These are phyloP conservation scores for Cyrtonyx montezumae DNA, from an alignment of 2,113 vertebrate species.

Conservation along the genomic window DNA sequence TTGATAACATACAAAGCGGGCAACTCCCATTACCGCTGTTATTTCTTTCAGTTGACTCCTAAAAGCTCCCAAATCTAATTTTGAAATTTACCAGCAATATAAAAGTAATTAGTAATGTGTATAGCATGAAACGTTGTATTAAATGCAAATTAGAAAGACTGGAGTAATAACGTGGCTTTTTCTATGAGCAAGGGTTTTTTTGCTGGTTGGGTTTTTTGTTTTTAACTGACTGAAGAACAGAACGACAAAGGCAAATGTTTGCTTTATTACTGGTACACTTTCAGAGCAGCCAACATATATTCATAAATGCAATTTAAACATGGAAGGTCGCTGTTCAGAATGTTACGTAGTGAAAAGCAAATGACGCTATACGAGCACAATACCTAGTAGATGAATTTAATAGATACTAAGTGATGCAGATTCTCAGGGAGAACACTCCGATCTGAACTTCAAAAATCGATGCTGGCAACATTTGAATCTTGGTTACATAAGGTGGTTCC, in stretches of 20 bases:
- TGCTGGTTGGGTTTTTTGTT: not conserved
- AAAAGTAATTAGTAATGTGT: slow-evolving; percentile 59
- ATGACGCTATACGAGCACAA: not conserved
- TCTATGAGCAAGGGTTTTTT: not conserved
- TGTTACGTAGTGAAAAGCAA: slow-evolving; percentile 1
- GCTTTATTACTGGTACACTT: slow-evolving; percentile 20
- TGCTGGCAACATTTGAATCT: slow-evolving; percentile 42
- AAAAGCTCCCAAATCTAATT: slow-evolving; percentile 60
- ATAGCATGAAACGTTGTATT: slow-evolving; percentile 38
- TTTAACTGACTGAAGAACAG: slow-evolving; percentile 21
- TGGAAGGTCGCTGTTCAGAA: not conserved
- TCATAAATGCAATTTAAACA: slow-evolving; percentile 3
- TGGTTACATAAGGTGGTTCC: slow-evolving; percentile 35
- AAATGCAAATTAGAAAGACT: slow-evolving; percentile 49
- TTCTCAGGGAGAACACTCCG: slow-evolving; percentile 15
- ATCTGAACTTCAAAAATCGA: slow-evolving; percentile 32
- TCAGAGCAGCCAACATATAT: not conserved
- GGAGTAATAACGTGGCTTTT: slow-evolving; percentile 2
- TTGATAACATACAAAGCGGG: slow-evolving; percentile 82
- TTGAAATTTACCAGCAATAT: slow-evolving; percentile 58
- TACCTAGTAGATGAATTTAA: slow-evolving; percentile 8
- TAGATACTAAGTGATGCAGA: not conserved
- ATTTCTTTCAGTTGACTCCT: slow-evolving; percentile 59
- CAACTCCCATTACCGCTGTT: slow-evolving; percentile 62
- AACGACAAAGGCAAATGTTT: slow-evolving; percentile 8